Evolutionary conservation across 2,888 invertebrate species (phyloP), one percentile per base, ranked within the genome.

Genomic region (Drosophila cracens): DNA sequence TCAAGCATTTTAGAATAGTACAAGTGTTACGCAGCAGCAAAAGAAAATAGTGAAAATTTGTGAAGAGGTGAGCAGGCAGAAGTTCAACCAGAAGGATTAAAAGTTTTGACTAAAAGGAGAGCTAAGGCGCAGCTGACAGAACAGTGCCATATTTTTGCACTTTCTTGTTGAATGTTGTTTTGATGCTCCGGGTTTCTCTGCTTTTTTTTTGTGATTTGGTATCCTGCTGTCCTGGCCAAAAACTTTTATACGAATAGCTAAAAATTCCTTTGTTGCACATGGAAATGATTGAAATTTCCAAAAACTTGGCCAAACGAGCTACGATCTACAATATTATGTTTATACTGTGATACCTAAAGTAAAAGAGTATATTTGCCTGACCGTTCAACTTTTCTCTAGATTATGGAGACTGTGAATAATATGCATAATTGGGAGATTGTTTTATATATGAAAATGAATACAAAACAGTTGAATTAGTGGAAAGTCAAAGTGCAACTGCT

Each of bases 1-100:
- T 16, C 25, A 46, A 46, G 46, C 25, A 16, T 25, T 21, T 13
- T 46, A 46, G 21, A 69, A 68, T 46, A 51, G 40, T 25, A 38
- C n/a, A 16, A 8, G 46, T 13, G 13, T 13, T 31, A 54, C 46
- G 43, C 57, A 40, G 29, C 16, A 51, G 36, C 40, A 43, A 49
- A 48, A 60, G 33, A 53, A n/a, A 67, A 65, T 65, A 34, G 38
- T 62, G 52, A 57, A 62, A 63, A 62, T 33, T 40, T 21, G 18
- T 54, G 31, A 53, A 33, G 34, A 16, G 69, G 4, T 21, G 46
- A 46, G 16, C 13, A 21, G 64, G 40, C 65, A 87, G 76, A 89
- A 86, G 70, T 88, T 81, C 65, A 79, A 67, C 71, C 73, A 72
- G 74, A 79, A 76, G 84, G 84, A 84, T 87, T 87, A 79, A 89